These are phyloP conservation scores for Cirrhinus molitorella DNA, from an alignment of 2,797 vertebrate genomes.

Conservation along the genomic window DNA sequence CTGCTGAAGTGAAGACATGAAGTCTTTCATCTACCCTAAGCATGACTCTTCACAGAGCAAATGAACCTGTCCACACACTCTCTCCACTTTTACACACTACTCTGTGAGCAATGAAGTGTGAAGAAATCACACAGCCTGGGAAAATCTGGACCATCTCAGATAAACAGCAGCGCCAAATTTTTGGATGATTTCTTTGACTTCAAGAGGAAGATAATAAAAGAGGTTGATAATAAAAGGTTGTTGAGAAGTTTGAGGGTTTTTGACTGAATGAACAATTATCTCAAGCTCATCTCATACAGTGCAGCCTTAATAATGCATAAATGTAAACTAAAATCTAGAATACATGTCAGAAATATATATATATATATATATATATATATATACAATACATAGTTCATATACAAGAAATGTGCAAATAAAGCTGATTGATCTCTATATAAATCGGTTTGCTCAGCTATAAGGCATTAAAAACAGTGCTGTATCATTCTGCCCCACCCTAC, in stretches of 20 bases:
- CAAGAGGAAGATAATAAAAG: not conserved
- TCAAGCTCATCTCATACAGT: not conserved
- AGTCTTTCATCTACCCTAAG: conserved; percentile 98
- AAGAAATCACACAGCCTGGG: conserved; percentile 56
- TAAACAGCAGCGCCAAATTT: conserved; percentile 23
- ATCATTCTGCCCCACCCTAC: not conserved
- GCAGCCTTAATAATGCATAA: too few relatives aligned
- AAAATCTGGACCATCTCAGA: conserved; percentile 50
- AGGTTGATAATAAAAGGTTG: not conserved
- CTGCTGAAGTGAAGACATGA: conserved; percentile 91
- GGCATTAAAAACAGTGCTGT: not conserved
- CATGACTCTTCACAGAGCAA: conserved; percentile 95
- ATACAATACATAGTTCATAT: too few relatives aligned
- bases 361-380: too few relatives aligned
- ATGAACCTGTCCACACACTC: conserved; percentile 88
- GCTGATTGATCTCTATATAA: too few relatives aligned
- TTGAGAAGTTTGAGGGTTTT: not conserved
- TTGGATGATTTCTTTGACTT: conserved; percentile 23
- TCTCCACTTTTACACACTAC: conserved; percentile 47
- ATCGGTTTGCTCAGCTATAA: not conserved
- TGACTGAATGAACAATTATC: conserved; percentile 12
- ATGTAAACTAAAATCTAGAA: too few relatives aligned
- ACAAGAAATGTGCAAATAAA: too few relatives aligned
- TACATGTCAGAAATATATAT: too few relatives aligned
- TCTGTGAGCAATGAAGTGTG: conserved; percentile 50